These are phyloP conservation scores for Pelmatolapia mariae DNA, from an alignment of 2,113 vertebrate species.

Conservation along the genomic window DNA sequence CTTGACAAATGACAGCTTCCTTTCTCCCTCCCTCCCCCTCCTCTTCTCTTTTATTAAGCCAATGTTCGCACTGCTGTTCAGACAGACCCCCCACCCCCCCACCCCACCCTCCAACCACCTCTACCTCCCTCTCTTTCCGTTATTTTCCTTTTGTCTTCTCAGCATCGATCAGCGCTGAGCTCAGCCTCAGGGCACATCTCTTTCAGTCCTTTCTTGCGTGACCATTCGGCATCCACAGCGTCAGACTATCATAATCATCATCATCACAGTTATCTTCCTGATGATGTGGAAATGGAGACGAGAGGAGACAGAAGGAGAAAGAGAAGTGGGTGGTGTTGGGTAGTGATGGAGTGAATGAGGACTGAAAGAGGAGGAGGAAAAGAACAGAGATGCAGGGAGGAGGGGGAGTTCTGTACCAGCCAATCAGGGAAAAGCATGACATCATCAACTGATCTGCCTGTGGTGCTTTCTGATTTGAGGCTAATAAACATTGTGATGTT, in stretches of 20 bases:
- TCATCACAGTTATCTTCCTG: conserved; percentile 73
- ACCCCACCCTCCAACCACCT: conserved; percentile 18
- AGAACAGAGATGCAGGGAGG: background rate
- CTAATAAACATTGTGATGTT: conserved; percentile 17
- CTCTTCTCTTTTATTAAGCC: conserved; percentile 52
- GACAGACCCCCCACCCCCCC: conserved; percentile 50
- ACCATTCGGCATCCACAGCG: conserved; percentile 64
- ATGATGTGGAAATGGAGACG: conserved; percentile 31
- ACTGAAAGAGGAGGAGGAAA: background rate
- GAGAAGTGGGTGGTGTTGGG: background rate
- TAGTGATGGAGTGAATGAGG: conserved; percentile 12
- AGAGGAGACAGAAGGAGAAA: background rate
- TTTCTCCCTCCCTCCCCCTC: conserved; percentile 34
- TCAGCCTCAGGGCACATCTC: conserved; percentile 73
- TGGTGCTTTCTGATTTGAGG: conserved; percentile 31
- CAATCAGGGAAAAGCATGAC: conserved; percentile 59
- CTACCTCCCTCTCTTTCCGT: conserved; percentile 35
- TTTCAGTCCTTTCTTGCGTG: conserved; percentile 56
- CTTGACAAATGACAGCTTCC: conserved; percentile 35
- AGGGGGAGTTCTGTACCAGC: conserved; percentile 8
- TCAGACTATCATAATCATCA: conserved; percentile 70
- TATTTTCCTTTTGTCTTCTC: conserved; percentile 78
- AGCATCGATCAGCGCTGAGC: conserved; percentile 88
- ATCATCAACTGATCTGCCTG: conserved; percentile 55
- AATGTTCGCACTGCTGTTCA: conserved; percentile 38